Percentiles rank a stretch among this genome's conserved stretches.
These are phyloP conservation scores for Chloebia gouldiae DNA, from an alignment of 2,113 vertebrate genomes.

Conservation along the genomic window DNA sequence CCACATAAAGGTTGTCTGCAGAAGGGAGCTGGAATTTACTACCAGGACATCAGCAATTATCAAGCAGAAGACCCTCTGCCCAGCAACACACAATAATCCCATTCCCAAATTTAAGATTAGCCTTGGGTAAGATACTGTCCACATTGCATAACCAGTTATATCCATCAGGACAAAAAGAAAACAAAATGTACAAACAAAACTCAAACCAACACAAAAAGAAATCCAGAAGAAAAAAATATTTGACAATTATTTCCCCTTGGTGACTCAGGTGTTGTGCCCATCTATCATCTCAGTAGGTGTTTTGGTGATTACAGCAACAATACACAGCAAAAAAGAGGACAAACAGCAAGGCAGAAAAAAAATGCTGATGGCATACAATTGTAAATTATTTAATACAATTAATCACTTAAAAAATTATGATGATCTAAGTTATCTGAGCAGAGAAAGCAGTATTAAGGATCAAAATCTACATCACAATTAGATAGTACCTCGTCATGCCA, in stretches of 20 bases:
- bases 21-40: background rate
- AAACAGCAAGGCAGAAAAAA: background rate
- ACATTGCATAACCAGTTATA: background rate
- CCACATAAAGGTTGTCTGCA: background rate
- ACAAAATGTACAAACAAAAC: background rate
- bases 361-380: background rate
- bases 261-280: background rate
- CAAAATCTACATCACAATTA: background rate
- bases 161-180: background rate
- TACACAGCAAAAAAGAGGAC: background rate
- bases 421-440: background rate
- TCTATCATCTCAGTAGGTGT: background rate
- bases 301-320: background rate
- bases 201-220: background rate
- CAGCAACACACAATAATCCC: background rate
- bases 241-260: background rate
- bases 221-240: background rate
- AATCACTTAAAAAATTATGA: background rate
- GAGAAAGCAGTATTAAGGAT: background rate
- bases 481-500: background rate
- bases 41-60: background rate
- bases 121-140: background rate
- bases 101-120: background rate
- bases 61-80: background rate
- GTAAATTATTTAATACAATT: background rate